Base-by-base conservation (phyloP, 92 coral and sea anemone species). In the Actinostola sp. region DNA sequence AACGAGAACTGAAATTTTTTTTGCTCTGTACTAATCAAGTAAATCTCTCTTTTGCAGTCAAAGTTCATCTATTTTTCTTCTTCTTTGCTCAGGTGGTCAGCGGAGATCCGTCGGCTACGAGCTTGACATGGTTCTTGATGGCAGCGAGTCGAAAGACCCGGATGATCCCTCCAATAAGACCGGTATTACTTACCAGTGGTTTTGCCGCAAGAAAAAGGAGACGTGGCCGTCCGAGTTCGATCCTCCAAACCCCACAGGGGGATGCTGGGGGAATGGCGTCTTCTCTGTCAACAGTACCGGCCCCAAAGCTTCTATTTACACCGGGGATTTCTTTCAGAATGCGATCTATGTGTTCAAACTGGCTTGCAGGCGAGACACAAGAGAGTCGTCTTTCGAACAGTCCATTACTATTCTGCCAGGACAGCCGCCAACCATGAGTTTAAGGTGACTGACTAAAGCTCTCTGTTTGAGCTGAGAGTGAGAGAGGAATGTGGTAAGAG, bases 391-490 rank as follows among this genome's bases (percentile, higher is more conserved):
- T 16, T 87, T 67, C 54, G 89, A 84, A 17, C 98, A 93, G 50
- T 78, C 75, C 0, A 83, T 93, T 3, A 63, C 81, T 44, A 84
- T 93, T 16, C 79, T 93, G 2, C 81, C 75, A 0, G 97, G 93
- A 38, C 90, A 92, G 9, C 89, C 96, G 0, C 98, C 98, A 1
- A 82, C 97, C 7, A 77, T 93, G 92, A 89, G 79, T 27, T 74
- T 93, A 54, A 84, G 76, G 98, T 93, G 66, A 81, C 88, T 73
- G n/a, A n/a, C n/a, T n/a, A n/a, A n/a, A n/a, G n/a, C n/a, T n/a
- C n/a, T n/a, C n/a, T 20, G 3, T 46, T 46, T 46, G 59, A 20
- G 17, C 3, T 39, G 6, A 25, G 21, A 53, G 21, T 53, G n/a
- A n/a, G n/a, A n/a, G n/a, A n/a, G n/a, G n/a, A n/a, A n/a, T n/a